These are phyloP conservation scores for Pocota personata DNA, from an alignment of 2,888 invertebrate genomes.

Conservation along the genomic window DNA sequence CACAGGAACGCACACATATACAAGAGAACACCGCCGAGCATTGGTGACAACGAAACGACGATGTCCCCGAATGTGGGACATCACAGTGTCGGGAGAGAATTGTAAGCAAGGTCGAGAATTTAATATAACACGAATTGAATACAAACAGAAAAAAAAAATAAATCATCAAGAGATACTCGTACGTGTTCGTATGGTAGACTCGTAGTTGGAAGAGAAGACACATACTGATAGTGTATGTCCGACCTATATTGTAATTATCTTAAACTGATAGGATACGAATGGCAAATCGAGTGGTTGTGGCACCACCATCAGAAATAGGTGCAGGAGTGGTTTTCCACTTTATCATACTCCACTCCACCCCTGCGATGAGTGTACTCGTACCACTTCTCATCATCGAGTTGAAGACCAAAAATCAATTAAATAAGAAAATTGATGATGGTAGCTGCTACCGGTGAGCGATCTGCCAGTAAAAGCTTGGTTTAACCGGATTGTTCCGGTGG, in stretches of 20 bases:
- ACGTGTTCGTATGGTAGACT: constrained; percentile 5
- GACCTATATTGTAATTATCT: constrained; percentile 59
- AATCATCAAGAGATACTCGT: constrained; percentile 37
- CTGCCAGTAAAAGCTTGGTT: constrained; percentile 14
- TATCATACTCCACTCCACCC: neutral
- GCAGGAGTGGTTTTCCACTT: neutral
- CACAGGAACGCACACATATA: too few relatives aligned
- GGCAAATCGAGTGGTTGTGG: neutral
- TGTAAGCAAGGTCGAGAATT: constrained; percentile 70
- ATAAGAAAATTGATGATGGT: neutral
- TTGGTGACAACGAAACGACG: constrained; percentile 45
- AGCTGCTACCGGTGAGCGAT: neutral
- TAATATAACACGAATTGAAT: constrained; percentile 64
- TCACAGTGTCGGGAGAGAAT: constrained; percentile 64
- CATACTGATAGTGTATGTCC: constrained; percentile 29
- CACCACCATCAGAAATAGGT: too few relatives aligned
- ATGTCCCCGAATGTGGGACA: constrained; percentile 68
- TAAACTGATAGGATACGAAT: constrained; percentile 10
- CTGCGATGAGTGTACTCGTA: neutral
- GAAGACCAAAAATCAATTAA: constrained; percentile 17
- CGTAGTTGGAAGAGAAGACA: constrained; percentile 10
- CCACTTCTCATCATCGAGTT: constrained; percentile 6
- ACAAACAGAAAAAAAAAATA: constrained; percentile 41
- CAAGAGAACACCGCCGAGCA: constrained; percentile 19
- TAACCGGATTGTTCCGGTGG: constrained; percentile 43